Conservation (phyloP, 2,888 invertebrate genomes). For the Aspidapion aeneum region DNA sequence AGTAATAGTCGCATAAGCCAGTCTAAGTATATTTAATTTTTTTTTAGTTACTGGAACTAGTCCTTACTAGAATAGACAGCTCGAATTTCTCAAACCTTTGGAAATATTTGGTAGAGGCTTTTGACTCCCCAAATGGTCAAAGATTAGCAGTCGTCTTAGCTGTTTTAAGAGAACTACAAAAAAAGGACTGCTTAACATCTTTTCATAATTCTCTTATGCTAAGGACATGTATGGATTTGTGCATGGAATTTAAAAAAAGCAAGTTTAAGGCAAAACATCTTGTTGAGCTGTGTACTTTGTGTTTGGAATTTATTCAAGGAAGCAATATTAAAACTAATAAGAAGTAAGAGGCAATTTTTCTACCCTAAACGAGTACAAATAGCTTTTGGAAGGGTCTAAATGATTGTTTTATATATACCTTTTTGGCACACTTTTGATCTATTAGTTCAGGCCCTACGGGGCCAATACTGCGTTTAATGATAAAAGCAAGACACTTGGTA, state of each 20-base stretch:
- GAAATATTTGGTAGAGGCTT: slow-evolving; percentile 41
- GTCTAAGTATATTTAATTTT: slow-evolving; percentile 7
- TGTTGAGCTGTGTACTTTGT: slow-evolving; percentile 54
- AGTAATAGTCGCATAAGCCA: not conserved
- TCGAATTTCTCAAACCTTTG: slow-evolving; percentile 37
- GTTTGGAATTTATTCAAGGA: slow-evolving; percentile 52
- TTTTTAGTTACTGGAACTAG: slow-evolving; percentile 34
- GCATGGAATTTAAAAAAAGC: slow-evolving; percentile 48
- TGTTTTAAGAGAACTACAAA: slow-evolving; percentile 39
- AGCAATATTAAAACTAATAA: slow-evolving; percentile 50
- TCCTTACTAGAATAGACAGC: slow-evolving; percentile 31
- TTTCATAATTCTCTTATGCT: slow-evolving; percentile 51
- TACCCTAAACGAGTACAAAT: slow-evolving; percentile 32
- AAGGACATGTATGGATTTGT: slow-evolving; percentile 40
- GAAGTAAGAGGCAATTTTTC: slow-evolving; percentile 43
- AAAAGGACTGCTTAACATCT: slow-evolving; percentile 32
- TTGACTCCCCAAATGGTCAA: slow-evolving; percentile 36
- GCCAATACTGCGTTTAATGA: no score
- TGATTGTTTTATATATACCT: no score
- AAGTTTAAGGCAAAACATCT: slow-evolving; percentile 53
- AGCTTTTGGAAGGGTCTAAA: no score
- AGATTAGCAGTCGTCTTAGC: slow-evolving; percentile 34
- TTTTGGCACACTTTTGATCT: no score
- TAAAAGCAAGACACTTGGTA: no score
- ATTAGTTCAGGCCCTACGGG: no score